Evolutionary conservation across 2,888 invertebrate genomes (phyloP).

Genomic region (Hirtodrosophila cameraria): DNA sequence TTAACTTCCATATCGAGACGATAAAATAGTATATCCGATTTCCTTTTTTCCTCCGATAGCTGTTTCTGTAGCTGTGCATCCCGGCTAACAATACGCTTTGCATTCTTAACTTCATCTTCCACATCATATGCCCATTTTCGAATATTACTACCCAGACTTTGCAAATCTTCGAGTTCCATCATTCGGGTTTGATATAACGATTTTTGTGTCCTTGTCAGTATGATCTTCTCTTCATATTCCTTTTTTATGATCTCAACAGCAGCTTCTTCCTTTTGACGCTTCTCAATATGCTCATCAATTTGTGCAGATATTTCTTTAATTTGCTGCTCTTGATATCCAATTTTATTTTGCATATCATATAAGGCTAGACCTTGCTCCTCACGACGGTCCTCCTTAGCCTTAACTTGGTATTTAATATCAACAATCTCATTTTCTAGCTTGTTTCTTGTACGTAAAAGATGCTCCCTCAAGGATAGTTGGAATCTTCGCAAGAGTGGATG

Average conservation of each 20-base stretch:
- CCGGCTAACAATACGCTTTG: constrained; percentile 82
- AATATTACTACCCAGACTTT: constrained; percentile 81
- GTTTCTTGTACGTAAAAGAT: constrained; percentile 87
- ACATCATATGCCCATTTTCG: constrained; percentile 82
- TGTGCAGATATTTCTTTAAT: constrained; percentile 84
- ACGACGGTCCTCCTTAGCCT: constrained; percentile 75
- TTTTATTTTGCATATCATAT: constrained; percentile 85
- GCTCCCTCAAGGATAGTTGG: constrained; percentile 88
- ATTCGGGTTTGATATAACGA: constrained; percentile 73
- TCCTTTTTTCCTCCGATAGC: constrained; percentile 82
- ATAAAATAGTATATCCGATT: constrained; percentile 88
- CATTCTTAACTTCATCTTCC: constrained; percentile 81
- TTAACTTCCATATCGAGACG: constrained; percentile 89
- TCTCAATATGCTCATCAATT: constrained; percentile 80
- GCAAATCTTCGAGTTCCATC: constrained; percentile 80
- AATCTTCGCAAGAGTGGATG: constrained; percentile 90
- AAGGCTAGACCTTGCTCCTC: constrained; percentile 84
- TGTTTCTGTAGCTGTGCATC: constrained; percentile 83
- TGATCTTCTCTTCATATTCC: constrained; percentile 79
- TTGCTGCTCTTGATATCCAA: constrained; percentile 84
- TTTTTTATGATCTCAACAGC: constrained; percentile 80
- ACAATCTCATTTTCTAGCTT: constrained; percentile 88
- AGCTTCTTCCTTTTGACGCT: constrained; percentile 82
- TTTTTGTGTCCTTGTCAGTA: constrained; percentile 73
- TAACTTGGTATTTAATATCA: constrained; percentile 86